Conservation (phyloP, 2,113 vertebrate species). For the Albula goreensis region DNA sequence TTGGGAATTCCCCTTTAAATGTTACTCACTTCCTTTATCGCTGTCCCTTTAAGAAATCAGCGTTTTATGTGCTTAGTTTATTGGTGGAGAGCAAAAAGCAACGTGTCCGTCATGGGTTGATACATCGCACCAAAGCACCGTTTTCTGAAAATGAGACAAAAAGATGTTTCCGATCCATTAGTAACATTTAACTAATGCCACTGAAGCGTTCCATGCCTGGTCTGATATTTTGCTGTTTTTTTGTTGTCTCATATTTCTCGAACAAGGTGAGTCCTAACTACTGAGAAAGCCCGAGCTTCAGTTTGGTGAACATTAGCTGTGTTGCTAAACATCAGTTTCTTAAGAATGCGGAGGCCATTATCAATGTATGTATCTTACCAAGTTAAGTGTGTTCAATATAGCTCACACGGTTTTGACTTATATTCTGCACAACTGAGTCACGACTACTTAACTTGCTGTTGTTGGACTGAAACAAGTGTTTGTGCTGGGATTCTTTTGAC, state of each 20-base stretch:
- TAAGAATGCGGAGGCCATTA: not conserved
- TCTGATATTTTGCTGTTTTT: constrained; percentile 60
- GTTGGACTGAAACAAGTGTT: not conserved
- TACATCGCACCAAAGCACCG: not conserved
- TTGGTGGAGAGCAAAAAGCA: constrained; percentile 42
- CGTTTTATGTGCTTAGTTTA: constrained; percentile 5
- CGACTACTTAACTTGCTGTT: not conserved
- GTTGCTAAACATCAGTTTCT: not conserved
- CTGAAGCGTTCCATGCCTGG: constrained; percentile 52
- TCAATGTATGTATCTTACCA: not conserved
- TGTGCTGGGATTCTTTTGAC: not conserved
- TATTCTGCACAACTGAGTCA: not conserved
- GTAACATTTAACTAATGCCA: constrained; percentile 50
- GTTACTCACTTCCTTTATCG: too few relatives aligned
- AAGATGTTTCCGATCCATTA: not conserved
- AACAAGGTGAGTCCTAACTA: constrained; percentile 65
- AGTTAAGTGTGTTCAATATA: too few relatives aligned
- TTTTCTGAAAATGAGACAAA: not conserved
- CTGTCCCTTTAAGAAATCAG: constrained; percentile 54
- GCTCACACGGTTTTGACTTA: too few relatives aligned
- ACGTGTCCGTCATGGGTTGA: constrained; percentile 50
- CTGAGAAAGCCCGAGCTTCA: not conserved
- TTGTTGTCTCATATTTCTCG: constrained; percentile 66
- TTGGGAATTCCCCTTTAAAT: too few relatives aligned
- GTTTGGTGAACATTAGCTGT: not conserved